Evolutionary conservation across 2,113 vertebrate genomes (phyloP), one percentile per base, ranked within the genome.

Genomic region (Dipodomys spectabilis): DNA sequence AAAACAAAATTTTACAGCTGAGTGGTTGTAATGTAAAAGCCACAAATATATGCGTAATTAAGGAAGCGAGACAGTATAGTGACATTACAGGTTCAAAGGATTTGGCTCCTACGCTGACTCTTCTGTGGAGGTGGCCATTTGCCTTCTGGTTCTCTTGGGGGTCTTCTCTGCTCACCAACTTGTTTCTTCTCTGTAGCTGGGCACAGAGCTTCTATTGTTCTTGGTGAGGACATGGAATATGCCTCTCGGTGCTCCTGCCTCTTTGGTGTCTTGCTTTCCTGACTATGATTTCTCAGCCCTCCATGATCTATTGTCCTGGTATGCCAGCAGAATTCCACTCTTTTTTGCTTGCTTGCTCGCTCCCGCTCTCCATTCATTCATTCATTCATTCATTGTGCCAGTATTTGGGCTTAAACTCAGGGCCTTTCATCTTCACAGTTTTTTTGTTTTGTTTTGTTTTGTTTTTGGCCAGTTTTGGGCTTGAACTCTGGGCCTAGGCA

Each of bases 1-100:
- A 86, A 88, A 73, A 84, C 57, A 57, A 49, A 60, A 25, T 82
- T 78, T 84, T 84, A 53, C 28, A 88, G 79, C 8, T 49, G 49
- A 49, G 49, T 9, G 39, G 39, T 39, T 39, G 39, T 39, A 39
- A 39, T 39, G 39, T 39, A 39, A 39, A 93, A 90, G 18, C 45
- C 44, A 2, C 4, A 64, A 69, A 22, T 49, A 35, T n/a, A 32
- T 67, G 84, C 1, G 0, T 49, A 27, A 45, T 68, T 67, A 72
- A 93, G 57, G 80, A 69, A 0, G 22, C 45, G 7, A 9, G 23
- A 74, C 2, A 4, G 23, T 1, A 1, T 22, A 22, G 62, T 39
- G 3, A 53, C 30, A 2, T 57, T 57, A 15, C 2, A 30, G 32
- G n/a, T 73, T 84, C 45, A n/a, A 10, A 71, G 53, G 49, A 28